phyloP scores from a whole-genome alignment of 2,888 invertebrate species.

The Pomacea canaliculata region DNA sequence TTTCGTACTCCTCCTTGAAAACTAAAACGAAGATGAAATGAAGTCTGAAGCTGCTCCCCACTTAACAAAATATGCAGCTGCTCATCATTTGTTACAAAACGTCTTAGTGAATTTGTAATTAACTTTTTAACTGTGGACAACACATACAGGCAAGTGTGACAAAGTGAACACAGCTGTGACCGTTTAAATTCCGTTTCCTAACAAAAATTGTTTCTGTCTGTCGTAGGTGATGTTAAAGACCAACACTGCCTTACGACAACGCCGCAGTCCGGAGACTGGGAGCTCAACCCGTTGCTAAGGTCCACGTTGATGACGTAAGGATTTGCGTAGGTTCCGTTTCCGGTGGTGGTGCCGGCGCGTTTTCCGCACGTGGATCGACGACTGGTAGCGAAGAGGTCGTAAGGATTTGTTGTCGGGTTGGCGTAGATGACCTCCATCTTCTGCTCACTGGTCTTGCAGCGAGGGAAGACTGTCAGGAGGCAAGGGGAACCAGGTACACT shows the following conservation, averaged over 20 bases:
- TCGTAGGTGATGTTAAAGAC: no score
- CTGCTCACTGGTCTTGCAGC: conserved; percentile 19
- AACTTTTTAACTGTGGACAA: no score
- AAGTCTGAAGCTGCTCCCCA: no score
- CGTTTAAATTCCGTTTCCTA: no score
- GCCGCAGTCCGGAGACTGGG: conserved; percentile 24
- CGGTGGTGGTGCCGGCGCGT: conserved; percentile 15
- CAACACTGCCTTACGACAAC: conserved; percentile 9
- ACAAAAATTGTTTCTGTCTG: no score
- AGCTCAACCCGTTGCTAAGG: conserved; percentile 10
- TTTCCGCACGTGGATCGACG: conserved; percentile 24
- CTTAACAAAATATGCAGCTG: no score
- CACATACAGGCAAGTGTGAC: no score
- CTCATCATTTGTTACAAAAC: no score
- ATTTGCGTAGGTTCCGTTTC: conserved; percentile 10
- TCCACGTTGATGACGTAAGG: conserved; percentile 20
- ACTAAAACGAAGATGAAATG: no score
- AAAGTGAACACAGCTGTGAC: no score
- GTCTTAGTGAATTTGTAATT: no score
- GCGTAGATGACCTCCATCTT: conserved; percentile 21
- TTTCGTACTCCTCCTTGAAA: no score
- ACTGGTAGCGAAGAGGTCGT: conserved; percentile 17
- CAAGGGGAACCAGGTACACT: not conserved
- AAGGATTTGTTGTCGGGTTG: not conserved
- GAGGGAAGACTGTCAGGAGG: conserved; percentile 8